Percentiles rank a stretch among this genome's conserved stretches.
Evolutionary conservation across 2,888 invertebrate genomes (phyloP).

Genomic region (Eristalis intricaria): DNA sequence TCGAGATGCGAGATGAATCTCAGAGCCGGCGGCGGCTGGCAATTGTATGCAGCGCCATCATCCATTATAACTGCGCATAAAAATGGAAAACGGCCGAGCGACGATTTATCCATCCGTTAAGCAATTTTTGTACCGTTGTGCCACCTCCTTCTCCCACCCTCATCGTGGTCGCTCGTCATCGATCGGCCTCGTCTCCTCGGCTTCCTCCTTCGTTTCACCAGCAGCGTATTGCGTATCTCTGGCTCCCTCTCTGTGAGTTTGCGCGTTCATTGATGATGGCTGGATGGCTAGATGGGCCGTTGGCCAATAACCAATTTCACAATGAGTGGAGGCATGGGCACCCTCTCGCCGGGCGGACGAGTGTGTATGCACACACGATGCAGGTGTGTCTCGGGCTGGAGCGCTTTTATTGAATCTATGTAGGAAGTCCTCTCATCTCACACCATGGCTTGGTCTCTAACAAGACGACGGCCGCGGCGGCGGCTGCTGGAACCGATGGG

Average conservation of each 20-base stretch:
- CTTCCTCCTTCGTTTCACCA: neutral
- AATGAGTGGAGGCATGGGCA: constrained; percentile 14
- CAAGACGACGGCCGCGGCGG: constrained; percentile 8
- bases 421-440: constrained; percentile 69
- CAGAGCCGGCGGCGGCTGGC: constrained; percentile 49
- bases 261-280: constrained; percentile 64
- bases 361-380: constrained; percentile 53
- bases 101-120: constrained; percentile 73
- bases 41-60: constrained; percentile 70
- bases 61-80: constrained; percentile 73
- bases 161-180: neutral
- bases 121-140: constrained; percentile 71
- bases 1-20: constrained; percentile 56
- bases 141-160: neutral
- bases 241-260: neutral
- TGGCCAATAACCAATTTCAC: constrained; percentile 65
- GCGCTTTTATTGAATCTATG: constrained; percentile 68
- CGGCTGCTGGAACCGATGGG: neutral
- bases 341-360: constrained; percentile 11
- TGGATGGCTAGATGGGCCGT: constrained; percentile 35
- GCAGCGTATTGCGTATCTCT: neutral
- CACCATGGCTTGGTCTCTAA: constrained; percentile 48
- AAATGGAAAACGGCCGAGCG: constrained; percentile 70
- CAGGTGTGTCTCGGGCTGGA: constrained; percentile 64
- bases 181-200: neutral